Base-by-base conservation (phyloP, 1,140 invertebrate species). In the Nilaparvata lugens region DNA sequence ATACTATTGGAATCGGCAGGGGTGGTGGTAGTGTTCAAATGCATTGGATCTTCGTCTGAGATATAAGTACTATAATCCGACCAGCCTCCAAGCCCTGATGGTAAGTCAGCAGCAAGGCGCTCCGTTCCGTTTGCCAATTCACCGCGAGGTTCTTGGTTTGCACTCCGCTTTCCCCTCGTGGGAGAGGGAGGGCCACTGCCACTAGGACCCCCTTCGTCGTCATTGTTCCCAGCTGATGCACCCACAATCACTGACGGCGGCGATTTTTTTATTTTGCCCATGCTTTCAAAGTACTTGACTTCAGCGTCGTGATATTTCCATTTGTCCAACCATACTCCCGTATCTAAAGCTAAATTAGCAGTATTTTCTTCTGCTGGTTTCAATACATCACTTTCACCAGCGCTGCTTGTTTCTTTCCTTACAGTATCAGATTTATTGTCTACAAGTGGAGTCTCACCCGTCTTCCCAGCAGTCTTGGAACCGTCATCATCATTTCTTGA, bases 1-100 rank as follows among this genome's bases (percentile, higher is more conserved):
- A 23, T 48, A 48, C 45, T 18, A 23, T 48, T 48, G 45, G 21
- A 18, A 4, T 48, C 45, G 16, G 45, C 45, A 23, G 16, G 16
- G 45, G 45, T 16, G 16, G 45, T 19, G 19, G 14, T 48, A 19
- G 16, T 48, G 16, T 48, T 48, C 45, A 48, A 19, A 48, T 48
- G 13, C 81, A 59, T 74, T 64, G 65, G 79, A 79, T 65, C 51
- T 43, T 60, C 52, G 25, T 55, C 31, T 53, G 59, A 60, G 31
- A 91, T 74, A 70, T 90, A 90, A 52, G 88, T 91, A 73, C 86
- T 91, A 70, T 88, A 81, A 71, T 90, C 89, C 70, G 81, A 83
- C 88, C 89, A 91, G 67, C 86, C 86, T 74, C 85, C 85, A 64
- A 89, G 81, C 53, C 87, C 86, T 60, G 85, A 84, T 4, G 88